phyloP scores from a whole-genome alignment of 2,113 vertebrate genomes.

The Phalacrocorax pelagicus region DNA sequence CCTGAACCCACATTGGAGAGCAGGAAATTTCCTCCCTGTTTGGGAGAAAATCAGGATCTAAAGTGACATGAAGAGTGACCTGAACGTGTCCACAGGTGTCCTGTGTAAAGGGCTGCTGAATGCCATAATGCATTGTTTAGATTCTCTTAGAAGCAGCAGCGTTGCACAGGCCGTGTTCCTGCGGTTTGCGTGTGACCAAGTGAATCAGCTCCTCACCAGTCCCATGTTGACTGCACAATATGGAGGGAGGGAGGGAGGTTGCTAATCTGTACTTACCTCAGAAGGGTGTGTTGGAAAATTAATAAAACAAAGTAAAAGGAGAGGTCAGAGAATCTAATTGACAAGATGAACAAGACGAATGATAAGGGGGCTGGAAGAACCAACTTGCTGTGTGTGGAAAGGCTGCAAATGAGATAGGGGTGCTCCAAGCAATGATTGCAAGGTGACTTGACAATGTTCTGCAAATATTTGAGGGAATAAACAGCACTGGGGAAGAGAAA shows the following conservation, averaged over 20 bases:
- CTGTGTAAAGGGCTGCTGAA: neutral
- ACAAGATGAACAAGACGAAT: neutral
- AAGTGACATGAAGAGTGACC: neutral
- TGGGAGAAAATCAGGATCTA: neutral
- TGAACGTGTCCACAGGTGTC: neutral
- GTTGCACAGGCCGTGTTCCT: rapidly evolving
- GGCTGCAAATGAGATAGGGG: constrained; percentile 23
- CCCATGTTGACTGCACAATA: rapidly evolving
- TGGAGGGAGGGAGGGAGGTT: neutral
- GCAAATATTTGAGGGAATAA: constrained; percentile 55
- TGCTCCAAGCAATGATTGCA: neutral
- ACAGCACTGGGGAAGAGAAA: neutral
- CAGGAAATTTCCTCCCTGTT: neutral
- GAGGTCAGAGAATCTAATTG: neutral
- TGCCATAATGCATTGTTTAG: rapidly evolving
- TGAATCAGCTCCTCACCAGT: rapidly evolving
- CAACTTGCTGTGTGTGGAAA: neutral
- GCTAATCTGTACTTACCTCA: neutral
- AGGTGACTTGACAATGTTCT: constrained; percentile 23
- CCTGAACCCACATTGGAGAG: neutral
- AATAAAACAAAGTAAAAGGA: neutral
- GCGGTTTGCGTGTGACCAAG: rapidly evolving
- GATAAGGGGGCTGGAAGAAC: neutral
- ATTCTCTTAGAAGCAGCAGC: too few species aligned
- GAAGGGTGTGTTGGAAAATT: neutral